Conservation (phyloP, 2,113 vertebrate genomes). For the Xenus cinereus region DNA sequence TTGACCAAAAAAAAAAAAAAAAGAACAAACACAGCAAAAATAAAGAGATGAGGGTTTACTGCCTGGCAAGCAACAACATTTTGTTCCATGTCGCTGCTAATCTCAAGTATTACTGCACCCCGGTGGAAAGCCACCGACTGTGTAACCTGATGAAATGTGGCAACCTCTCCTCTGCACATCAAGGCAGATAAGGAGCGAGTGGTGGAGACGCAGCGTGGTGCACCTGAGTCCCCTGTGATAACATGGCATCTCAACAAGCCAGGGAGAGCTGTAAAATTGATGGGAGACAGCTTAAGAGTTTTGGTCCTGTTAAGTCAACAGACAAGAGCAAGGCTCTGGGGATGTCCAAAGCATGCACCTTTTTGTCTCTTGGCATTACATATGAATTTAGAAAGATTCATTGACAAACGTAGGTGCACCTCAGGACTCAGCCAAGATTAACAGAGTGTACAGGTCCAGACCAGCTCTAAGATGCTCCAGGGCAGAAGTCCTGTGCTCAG, state of each 20-base stretch:
- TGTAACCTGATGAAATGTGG: neutral
- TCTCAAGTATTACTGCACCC: neutral
- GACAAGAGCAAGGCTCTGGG: neutral
- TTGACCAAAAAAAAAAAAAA: neutral
- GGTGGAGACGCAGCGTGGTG: fast-evolving
- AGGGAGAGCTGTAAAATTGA: neutral
- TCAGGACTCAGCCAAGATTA: neutral
- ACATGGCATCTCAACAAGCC: neutral
- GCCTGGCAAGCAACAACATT: neutral
- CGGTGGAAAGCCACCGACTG: fast-evolving
- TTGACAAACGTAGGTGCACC: neutral
- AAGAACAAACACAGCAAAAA: neutral
- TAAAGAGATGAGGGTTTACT: neutral
- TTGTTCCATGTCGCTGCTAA: neutral
- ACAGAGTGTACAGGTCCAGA: neutral
- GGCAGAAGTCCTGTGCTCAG: neutral
- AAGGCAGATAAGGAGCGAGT: neutral
- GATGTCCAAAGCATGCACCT: neutral
- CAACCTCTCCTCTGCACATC: neutral
- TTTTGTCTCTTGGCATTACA: neutral
- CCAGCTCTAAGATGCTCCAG: neutral
- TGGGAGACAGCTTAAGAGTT: neutral
- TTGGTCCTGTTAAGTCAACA: neutral
- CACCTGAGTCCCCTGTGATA: neutral
- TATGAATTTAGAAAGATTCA: neutral